Conservation (phyloP, 2,113 vertebrate species). For the Natator depressus region DNA sequence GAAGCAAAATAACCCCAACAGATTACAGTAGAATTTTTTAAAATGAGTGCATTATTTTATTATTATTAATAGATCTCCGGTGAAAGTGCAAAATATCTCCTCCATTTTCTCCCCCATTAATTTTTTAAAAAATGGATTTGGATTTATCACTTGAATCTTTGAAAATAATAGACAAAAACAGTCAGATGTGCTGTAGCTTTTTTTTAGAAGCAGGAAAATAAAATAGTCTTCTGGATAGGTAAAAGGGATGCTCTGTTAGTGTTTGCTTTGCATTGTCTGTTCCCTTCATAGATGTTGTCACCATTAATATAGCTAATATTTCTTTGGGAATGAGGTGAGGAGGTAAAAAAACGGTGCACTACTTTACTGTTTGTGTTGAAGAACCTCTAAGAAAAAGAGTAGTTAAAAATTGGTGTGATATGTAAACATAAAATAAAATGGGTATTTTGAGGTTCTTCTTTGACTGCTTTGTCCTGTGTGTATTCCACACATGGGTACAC, state of each 20-base stretch:
- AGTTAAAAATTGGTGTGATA: not conserved
- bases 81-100: not conserved
- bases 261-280: not conserved
- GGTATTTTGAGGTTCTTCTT: not conserved
- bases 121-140: not conserved
- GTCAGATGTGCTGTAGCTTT: not conserved
- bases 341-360: rapidly evolving
- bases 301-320: not conserved
- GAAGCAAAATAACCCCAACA: not conserved
- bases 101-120: not conserved
- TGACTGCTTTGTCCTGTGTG: not conserved
- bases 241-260: too few relatives aligned
- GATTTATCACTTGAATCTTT: not conserved
- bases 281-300: not conserved
- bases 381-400: not conserved
- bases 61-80: not conserved
- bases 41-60: not conserved
- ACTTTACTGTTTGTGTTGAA: not conserved
- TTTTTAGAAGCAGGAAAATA: not conserved
- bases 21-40: not conserved
- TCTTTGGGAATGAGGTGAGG: not conserved
- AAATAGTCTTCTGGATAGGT: too few relatives aligned
- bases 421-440: not conserved
- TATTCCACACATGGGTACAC: not conserved
- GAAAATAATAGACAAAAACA: not conserved